phyloP scores from a whole-genome alignment of 2,113 vertebrate species.

The Bufo gargarizans region DNA sequence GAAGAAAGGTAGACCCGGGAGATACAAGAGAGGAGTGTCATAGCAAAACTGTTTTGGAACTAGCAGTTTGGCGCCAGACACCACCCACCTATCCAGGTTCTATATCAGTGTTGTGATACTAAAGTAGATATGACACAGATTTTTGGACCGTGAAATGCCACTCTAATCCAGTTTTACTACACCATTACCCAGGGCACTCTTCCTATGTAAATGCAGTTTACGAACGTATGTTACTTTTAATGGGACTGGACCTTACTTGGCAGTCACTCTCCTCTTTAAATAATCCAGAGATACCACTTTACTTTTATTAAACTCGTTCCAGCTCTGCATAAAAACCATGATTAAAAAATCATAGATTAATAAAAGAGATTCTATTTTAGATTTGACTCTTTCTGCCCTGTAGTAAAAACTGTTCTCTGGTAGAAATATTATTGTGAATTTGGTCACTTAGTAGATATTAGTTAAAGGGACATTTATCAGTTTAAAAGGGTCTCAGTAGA shows the following conservation, averaged over 20 bases:
- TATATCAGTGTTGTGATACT: neutral
- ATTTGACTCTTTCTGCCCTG: neutral
- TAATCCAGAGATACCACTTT: slow-evolving; percentile 11
- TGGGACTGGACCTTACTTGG: neutral
- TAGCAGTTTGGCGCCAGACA: neutral
- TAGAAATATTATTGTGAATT: neutral
- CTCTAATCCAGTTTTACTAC: neutral
- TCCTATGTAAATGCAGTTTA: neutral
- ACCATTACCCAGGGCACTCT: neutral
- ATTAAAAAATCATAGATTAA: slow-evolving; percentile 31
- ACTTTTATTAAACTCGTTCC: slow-evolving; percentile 22
- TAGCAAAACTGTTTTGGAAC: neutral
- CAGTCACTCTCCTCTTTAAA: neutral
- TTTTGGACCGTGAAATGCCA: neutral
- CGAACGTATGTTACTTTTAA: slow-evolving; percentile 1
- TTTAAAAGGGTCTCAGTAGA: neutral
- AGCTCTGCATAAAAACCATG: slow-evolving; percentile 17
- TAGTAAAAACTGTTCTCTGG: slow-evolving; percentile 4
- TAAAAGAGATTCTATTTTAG: slow-evolving; percentile 1
- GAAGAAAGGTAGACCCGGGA: no score
- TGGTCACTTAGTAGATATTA: neutral
- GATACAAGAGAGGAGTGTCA: neutral
- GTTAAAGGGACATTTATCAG: neutral
- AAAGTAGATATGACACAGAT: neutral
- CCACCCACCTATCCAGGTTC: neutral